These are phyloP conservation scores for Oreochromis aureus DNA, from an alignment of 2,113 vertebrate species.

Conservation along the genomic window DNA sequence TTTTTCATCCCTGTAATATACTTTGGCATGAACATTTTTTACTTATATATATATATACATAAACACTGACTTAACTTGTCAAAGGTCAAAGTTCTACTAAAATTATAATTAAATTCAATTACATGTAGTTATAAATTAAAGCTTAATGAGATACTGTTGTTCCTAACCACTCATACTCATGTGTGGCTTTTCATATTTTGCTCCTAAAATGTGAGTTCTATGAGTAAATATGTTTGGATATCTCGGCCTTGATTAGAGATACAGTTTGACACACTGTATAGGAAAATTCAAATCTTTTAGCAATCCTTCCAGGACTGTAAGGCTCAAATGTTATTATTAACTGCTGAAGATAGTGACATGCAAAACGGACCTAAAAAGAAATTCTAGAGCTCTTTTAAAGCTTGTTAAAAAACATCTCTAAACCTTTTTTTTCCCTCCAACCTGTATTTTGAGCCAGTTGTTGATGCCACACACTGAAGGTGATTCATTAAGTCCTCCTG, in stretches of 20 bases:
- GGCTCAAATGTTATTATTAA: not conserved
- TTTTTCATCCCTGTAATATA: not conserved
- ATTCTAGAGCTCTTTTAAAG: not conserved
- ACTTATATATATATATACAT: not conserved
- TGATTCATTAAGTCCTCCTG: slow-evolving; percentile 33
- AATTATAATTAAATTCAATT: not conserved
- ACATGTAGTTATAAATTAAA: not conserved
- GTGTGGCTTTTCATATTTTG: not conserved
- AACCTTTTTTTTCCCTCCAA: not conserved
- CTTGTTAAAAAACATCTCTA: not conserved
- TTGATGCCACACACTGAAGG: not conserved
- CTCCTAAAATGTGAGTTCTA: not conserved
- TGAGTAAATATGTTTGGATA: not conserved
- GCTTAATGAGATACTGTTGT: not conserved
- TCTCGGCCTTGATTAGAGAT: not conserved
- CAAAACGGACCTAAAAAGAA: not conserved
- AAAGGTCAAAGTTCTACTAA: not conserved
- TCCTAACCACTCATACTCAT: fast-evolving
- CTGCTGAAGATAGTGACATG: not conserved
- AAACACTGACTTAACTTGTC: not conserved
- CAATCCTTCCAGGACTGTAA: not conserved
- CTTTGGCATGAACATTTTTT: not conserved
- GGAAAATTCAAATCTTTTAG: not conserved
- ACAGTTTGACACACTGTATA: not conserved
- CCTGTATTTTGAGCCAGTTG: slow-evolving; percentile 3